Evolutionary conservation across 2,797 vertebrate species (phyloP), one percentile per base, ranked within the genome.

Genomic region (Scarus forsteni): DNA sequence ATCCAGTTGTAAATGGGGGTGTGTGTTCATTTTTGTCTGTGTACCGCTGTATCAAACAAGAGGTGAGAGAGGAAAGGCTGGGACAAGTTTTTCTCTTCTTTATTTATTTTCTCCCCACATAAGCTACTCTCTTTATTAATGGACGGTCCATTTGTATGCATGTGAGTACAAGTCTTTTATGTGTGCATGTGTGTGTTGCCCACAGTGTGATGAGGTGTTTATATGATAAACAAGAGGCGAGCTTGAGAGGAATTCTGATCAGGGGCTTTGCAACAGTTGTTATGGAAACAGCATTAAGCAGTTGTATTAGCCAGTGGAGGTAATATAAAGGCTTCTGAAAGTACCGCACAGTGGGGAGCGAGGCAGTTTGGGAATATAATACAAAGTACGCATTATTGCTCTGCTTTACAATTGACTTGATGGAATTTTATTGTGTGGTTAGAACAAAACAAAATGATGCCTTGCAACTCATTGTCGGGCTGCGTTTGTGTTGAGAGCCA

Each of bases 241-340:
- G 91, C 92, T 88, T 77, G 88, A 87, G 89, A 92, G 87, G 92
- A 94, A 92, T 93, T 91, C 91, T 93, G 92, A 93, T 93, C 90
- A 93, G 93, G 90, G 91, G 92, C 89, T 94, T 93, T 93, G 90
- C 91, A 92, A 94, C 92, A 92, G 93, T 94, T 94, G 93, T 92
- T 92, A 92, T 93, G 92, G 89, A 91, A 91, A 93, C 92, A 89
- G 90, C 89, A 89, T 93, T 90, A 92, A 92, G 91, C 89, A 89
- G 85, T 87, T 85, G 86, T 85, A 87, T 90, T 90, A 91, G 87
- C 78, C 85, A 85, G 86, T 86, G 73, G 83, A 88, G 81, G 86
- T 89, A 88, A 87, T 93, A 90, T 91, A 92, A 90, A 92, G 87
- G 89, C 92, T 85, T 83, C 88, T 91, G 89, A 89, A 92, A 89